phyloP scores from a whole-genome alignment of 2,113 vertebrate genomes.

The Sinosuthora webbiana region DNA sequence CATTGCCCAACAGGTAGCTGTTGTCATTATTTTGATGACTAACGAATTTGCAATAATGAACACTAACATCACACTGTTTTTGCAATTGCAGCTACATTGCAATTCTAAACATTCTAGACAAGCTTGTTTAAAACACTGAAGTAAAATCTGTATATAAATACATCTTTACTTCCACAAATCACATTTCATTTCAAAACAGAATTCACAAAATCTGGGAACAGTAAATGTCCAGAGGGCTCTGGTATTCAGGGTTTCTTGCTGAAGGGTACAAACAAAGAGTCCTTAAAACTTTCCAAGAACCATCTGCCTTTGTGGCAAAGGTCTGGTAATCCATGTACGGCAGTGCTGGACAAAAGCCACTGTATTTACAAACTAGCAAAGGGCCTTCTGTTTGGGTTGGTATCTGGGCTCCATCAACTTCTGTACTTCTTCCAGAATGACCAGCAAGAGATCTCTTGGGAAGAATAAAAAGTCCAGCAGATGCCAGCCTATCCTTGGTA shows the following conservation, averaged over 20 bases:
- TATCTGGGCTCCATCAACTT: neutral
- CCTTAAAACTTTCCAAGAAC: neutral
- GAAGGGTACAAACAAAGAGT: neutral
- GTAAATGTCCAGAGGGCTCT: neutral
- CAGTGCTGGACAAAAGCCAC: neutral
- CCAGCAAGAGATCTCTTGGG: neutral
- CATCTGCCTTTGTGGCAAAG: neutral
- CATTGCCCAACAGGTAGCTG: neutral
- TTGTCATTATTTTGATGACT: neutral
- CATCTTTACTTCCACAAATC: neutral
- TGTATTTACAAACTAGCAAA: neutral
- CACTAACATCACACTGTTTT: accelerated
- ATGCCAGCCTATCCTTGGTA: neutral
- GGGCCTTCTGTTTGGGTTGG: neutral
- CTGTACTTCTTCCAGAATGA: neutral
- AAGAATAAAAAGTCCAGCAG: neutral
- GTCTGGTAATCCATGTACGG: neutral
- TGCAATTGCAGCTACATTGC: neutral
- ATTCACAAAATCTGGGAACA: neutral
- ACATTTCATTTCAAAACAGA: neutral
- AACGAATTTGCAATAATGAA: neutral
- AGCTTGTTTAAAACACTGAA: neutral
- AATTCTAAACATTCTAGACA: neutral
- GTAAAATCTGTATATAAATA: neutral
- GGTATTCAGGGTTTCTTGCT: neutral